Evolutionary conservation across 2,888 invertebrate species (phyloP).

Genomic region (Erebia palarica): DNA sequence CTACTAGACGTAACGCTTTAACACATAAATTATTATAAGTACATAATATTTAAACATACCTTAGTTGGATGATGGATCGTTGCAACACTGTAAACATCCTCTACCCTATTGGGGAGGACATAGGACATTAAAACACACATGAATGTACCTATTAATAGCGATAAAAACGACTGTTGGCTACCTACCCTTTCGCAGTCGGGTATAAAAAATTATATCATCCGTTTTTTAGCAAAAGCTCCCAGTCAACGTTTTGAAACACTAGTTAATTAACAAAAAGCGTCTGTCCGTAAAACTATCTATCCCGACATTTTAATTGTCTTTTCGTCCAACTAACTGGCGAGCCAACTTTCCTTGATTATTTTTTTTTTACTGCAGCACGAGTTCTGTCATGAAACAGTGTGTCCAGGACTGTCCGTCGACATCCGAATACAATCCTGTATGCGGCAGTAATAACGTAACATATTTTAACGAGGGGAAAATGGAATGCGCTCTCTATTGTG

Average conservation of each 20-base stretch:
- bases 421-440: slow-evolving; percentile 35
- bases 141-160: no score
- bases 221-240: slow-evolving; percentile 8
- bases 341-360: slow-evolving; percentile 29
- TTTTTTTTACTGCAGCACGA: slow-evolving; percentile 29
- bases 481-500: slow-evolving; percentile 56
- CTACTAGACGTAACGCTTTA: no score
- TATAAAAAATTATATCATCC: background rate
- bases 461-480: slow-evolving; percentile 58
- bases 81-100: no score
- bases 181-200: no score
- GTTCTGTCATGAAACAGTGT: slow-evolving; percentile 28
- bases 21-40: no score
- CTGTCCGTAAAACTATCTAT: slow-evolving; percentile 31
- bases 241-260: slow-evolving; percentile 18
- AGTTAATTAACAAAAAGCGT: slow-evolving; percentile 28
- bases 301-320: slow-evolving; percentile 28
- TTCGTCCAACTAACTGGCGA: slow-evolving; percentile 26
- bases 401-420: slow-evolving; percentile 25
- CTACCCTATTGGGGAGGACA: no score
- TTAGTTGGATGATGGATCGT: no score
- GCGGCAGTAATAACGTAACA: slow-evolving; percentile 55
- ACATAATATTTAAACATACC: no score
- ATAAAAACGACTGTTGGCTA: no score
- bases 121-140: no score